Conservation (phyloP, 2,888 invertebrate genomes). For the Xestia rhomboidea region DNA sequence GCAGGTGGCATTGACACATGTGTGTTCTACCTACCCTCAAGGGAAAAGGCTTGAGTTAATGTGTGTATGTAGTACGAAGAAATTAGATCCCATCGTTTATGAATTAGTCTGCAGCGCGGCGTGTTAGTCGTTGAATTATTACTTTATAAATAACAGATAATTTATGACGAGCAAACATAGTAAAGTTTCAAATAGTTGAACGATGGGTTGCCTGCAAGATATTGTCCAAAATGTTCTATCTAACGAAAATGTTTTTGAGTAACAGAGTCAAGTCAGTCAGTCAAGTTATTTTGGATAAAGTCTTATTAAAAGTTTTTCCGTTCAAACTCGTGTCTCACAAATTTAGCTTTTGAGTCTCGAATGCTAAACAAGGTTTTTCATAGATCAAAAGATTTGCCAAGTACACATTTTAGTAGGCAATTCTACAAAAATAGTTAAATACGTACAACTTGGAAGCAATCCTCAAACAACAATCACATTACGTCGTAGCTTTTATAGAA, state of each 20-base stretch:
- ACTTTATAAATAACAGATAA: conserved; percentile 34
- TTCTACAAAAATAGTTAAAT: not conserved
- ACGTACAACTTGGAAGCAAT: not conserved
- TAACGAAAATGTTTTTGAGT: not conserved
- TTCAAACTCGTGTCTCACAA: not conserved
- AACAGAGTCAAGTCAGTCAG: not conserved
- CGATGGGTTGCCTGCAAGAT: not conserved
- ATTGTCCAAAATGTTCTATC: not conserved
- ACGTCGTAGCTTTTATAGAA: not conserved
- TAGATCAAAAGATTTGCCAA: not conserved
- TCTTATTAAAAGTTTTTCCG: not conserved
- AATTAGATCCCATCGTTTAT: conserved; percentile 10
- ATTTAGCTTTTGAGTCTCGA: not conserved
- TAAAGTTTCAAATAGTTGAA: conserved; percentile 19
- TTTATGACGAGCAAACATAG: conserved; percentile 7
- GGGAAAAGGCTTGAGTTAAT: too few species aligned
- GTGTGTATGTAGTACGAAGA: not conserved
- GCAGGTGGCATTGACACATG: too few species aligned
- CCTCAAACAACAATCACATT: not conserved
- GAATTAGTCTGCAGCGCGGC: not conserved
- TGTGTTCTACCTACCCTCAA: too few species aligned
- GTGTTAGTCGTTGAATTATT: conserved; percentile 12
- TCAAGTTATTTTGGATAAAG: not conserved
- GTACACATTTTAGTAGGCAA: not conserved
- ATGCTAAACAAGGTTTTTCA: not conserved